Base-by-base conservation (phyloP, 2,797 vertebrate species). In the Rhodeus uyekii region DNA sequence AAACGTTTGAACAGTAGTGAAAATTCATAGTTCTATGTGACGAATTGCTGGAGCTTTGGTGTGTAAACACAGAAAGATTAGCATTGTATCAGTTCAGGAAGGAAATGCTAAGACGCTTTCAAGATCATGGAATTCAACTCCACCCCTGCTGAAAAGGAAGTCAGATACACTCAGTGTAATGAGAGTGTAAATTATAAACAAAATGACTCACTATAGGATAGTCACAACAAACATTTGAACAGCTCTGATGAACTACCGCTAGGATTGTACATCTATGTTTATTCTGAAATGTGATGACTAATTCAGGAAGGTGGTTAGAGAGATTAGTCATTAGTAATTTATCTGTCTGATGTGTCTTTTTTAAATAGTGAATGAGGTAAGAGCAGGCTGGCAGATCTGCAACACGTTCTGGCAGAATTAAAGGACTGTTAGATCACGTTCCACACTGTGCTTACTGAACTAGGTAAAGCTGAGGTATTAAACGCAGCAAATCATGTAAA, bases 71-170 rank as follows among this genome's bases (percentile, higher is more conserved):
- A 55, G 22, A 63, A 14, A 48, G 63, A 32, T 10, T 53, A 75
- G 27, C 32, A 80, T 53, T 82, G 78, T 71, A 78, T 76, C 44
- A 82, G 87, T 79, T 84, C 75, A 61, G 91, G 87, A 92, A 94
- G 90, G 90, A 92, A 91, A 86, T 83, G 27, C 39, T 4, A 58
- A 78, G 86, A 80, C 82, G 83, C 73, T 76, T 24, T n/a, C 80
- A 34, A 24, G 46, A 83, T 86, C 60, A 76, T 84, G 91, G 90
- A 93, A 91, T 92, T 83, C 68, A 81, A 75, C 87, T 86, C 87
- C 86, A 71, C 86, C 89, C 50, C 74, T 10, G 80, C 75, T 34
- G 42, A 50, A 44, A 76, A 83, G 83, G 79, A 85, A 81, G 61
- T 81, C n/a, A 22, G 48, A 76, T 60, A 53, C 76, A 71, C 80